phyloP scores from a whole-genome alignment of 2,888 invertebrate species.

The Drosophila lacicola region DNA sequence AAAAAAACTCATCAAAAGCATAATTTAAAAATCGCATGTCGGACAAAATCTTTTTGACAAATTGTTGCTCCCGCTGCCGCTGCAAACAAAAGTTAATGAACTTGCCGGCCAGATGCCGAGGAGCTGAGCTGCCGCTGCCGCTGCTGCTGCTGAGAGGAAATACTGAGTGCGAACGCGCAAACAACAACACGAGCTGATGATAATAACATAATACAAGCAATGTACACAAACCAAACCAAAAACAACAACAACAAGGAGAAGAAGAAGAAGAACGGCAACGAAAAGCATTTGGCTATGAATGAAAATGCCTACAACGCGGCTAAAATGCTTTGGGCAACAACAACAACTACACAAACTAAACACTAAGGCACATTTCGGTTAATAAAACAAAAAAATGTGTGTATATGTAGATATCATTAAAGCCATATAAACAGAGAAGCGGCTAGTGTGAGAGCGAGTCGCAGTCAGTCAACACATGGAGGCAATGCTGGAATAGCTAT shows the following conservation, averaged over 20 bases:
- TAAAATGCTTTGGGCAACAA: constrained; percentile 24
- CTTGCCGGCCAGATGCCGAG: constrained; percentile 51
- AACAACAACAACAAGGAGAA: constrained; percentile 15
- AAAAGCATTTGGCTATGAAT: constrained; percentile 58
- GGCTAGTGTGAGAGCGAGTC: constrained; percentile 9
- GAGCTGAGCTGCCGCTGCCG: neutral
- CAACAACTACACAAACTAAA: constrained; percentile 45
- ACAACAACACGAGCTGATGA: constrained; percentile 61
- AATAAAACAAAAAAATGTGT: constrained; percentile 40
- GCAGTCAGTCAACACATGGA: constrained; percentile 10
- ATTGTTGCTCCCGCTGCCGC: constrained; percentile 62
- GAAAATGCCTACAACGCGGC: constrained; percentile 60
- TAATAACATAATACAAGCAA: constrained; percentile 62
- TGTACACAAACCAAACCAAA: constrained; percentile 25
- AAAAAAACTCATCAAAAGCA: constrained; percentile 51
- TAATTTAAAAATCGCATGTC: constrained; percentile 77
- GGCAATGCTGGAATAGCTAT: constrained; percentile 33
- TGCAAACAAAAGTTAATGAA: constrained; percentile 73
- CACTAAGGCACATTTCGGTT: constrained; percentile 37
- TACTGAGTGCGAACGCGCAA: constrained; percentile 43
- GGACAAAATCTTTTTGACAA: constrained; percentile 69
- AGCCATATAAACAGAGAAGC: constrained; percentile 65
- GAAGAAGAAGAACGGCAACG: constrained; percentile 16
- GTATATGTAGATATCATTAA: constrained; percentile 26
- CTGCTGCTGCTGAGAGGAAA: constrained; percentile 27